phyloP scores from a whole-genome alignment of 2,113 vertebrate species.

The Ranitomeya variabilis region DNA sequence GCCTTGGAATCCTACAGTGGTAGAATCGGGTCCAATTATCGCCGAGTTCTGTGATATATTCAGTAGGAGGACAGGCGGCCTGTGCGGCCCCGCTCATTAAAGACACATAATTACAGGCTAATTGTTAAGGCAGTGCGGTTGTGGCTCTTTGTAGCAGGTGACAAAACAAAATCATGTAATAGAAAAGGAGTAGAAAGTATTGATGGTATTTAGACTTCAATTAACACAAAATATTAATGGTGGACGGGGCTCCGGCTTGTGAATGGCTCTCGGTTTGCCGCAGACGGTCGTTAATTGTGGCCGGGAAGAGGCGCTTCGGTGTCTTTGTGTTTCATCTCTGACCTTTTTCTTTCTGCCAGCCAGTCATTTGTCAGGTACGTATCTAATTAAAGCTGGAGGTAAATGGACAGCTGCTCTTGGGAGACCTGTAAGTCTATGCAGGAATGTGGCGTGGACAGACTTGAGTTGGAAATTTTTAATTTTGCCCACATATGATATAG shows the following conservation, averaged over 20 bases:
- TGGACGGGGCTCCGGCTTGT: neutral
- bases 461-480: neutral
- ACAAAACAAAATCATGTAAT: constrained; percentile 79
- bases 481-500: neutral
- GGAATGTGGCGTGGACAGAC: constrained; percentile 71
- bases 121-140: constrained; percentile 76
- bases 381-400: constrained; percentile 58
- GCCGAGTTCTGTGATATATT: constrained; percentile 77
- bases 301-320: constrained; percentile 62
- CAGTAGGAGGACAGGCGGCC: constrained; percentile 77
- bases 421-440: constrained; percentile 76
- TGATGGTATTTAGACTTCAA: constrained; percentile 73
- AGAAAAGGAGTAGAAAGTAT: constrained; percentile 76
- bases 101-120: constrained; percentile 83
- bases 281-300: constrained; percentile 75
- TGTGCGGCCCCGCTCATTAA: constrained; percentile 82
- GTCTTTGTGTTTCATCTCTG: neutral
- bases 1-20: constrained; percentile 83
- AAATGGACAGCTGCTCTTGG: constrained; percentile 79
- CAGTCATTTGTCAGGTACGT: neutral
- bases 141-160: constrained; percentile 73
- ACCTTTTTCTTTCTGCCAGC: too few relatives aligned
- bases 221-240: constrained; percentile 73
- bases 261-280: constrained; percentile 70
- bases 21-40: constrained; percentile 85